Evolutionary conservation across 2,797 vertebrate species (phyloP).

Genomic region (Myotis pilosus): DNA sequence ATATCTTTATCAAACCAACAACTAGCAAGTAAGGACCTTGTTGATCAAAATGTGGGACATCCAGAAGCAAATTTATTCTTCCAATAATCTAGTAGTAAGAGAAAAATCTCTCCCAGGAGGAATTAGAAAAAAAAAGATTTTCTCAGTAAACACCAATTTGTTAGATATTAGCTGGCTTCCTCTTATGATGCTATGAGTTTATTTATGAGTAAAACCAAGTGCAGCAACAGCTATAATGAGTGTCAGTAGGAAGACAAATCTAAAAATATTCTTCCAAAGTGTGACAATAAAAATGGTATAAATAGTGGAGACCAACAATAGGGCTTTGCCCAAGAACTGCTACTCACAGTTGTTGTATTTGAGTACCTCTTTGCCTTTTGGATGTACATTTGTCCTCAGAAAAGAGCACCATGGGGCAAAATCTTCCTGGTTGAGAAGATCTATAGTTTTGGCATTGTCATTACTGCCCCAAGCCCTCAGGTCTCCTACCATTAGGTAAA

Average conservation of each 20-base stretch:
- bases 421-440: not conserved
- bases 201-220: not conserved
- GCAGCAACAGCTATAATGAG: not conserved
- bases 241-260: not conserved
- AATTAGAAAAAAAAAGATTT: constrained; percentile 8
- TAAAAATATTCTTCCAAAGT: not conserved
- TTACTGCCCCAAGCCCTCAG: not conserved
- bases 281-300: not conserved
- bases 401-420: not conserved
- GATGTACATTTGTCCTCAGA: not conserved
- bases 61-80: not conserved
- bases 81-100: not conserved
- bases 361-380: not conserved
- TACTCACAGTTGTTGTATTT: not conserved
- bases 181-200: not conserved
- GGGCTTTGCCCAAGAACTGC: not conserved
- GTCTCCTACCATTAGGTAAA: not conserved
- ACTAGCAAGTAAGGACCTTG: not conserved
- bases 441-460: not conserved
- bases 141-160: not conserved
- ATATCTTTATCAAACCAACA: not conserved
- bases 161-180: not conserved
- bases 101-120: not conserved
- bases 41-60: not conserved
- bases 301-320: not conserved